Percentiles rank a stretch among this genome's conserved stretches.
Conservation (phyloP, 92 coral and sea anemone genomes). For the Porites rus region DNA sequence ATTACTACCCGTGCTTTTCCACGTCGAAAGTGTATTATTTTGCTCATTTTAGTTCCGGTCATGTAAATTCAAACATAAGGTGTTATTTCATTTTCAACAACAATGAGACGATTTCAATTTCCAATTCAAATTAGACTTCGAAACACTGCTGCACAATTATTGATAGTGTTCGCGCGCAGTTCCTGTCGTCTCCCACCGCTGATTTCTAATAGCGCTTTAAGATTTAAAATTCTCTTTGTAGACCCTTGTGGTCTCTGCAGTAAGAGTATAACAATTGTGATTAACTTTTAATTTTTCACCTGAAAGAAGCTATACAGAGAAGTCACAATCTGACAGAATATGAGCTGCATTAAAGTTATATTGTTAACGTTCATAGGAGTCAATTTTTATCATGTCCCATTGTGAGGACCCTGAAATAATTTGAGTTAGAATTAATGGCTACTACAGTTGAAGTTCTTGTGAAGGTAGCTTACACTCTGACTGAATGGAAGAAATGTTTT, state of each 20-base stretch:
- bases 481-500: too few relatives aligned
- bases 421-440: too few relatives aligned
- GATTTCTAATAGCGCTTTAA: neutral
- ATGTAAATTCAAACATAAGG: neutral
- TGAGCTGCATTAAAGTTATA: too few relatives aligned
- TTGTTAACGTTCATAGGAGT: too few relatives aligned
- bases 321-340: too few relatives aligned
- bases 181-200: neutral
- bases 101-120: constrained; percentile 39
- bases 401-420: too few relatives aligned
- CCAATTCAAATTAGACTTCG: constrained; percentile 62
- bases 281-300: too few relatives aligned
- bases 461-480: too few relatives aligned
- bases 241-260: neutral
- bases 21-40: neutral
- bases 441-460: too few relatives aligned
- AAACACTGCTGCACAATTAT: constrained; percentile 36
- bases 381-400: too few relatives aligned
- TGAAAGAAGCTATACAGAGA: too few relatives aligned
- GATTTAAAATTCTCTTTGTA: neutral
- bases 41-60: neutral
- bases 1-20: neutral
- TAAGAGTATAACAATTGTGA: neutral
- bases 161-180: neutral
- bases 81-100: neutral